These are phyloP conservation scores for Cebus imitator DNA, from an alignment of 2,113 vertebrate genomes.

Conservation along the genomic window DNA sequence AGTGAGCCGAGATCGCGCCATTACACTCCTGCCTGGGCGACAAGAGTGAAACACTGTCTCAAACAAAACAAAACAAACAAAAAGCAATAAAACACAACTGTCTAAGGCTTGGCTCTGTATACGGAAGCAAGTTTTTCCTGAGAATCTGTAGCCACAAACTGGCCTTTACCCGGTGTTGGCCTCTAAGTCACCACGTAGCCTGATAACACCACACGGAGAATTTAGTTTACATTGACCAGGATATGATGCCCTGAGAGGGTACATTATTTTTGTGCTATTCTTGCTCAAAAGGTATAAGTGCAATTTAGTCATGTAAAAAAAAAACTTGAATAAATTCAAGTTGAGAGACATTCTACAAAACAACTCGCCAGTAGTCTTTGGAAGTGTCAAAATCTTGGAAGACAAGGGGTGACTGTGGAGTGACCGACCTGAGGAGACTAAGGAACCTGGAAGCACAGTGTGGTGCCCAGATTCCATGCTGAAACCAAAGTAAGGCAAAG, in stretches of 20 bases:
- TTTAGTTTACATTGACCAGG: accelerated
- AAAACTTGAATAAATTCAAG: no score
- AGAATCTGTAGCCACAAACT: background rate
- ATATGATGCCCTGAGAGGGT: background rate
- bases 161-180: accelerated
- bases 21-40: no score
- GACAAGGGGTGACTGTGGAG: background rate
- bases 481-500: accelerated
- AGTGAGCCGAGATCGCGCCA: no score
- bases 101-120: accelerated
- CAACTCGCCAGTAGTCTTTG: background rate
- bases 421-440: background rate
- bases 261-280: background rate
- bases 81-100: background rate
- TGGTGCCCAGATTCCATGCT: background rate
- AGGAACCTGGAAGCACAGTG: accelerated
- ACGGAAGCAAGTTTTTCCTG: background rate
- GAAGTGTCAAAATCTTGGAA: background rate
- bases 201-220: background rate
- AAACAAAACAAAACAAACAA: no score
- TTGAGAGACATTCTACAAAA: background rate
- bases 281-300: background rate
- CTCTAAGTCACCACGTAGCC: accelerated
- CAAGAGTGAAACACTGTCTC: no score
- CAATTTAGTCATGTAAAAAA: background rate